Percentiles rank a stretch among this genome's conserved stretches.
These are phyloP conservation scores for Macrotis lagotis DNA, from an alignment of 2,113 vertebrate species.

Conservation along the genomic window DNA sequence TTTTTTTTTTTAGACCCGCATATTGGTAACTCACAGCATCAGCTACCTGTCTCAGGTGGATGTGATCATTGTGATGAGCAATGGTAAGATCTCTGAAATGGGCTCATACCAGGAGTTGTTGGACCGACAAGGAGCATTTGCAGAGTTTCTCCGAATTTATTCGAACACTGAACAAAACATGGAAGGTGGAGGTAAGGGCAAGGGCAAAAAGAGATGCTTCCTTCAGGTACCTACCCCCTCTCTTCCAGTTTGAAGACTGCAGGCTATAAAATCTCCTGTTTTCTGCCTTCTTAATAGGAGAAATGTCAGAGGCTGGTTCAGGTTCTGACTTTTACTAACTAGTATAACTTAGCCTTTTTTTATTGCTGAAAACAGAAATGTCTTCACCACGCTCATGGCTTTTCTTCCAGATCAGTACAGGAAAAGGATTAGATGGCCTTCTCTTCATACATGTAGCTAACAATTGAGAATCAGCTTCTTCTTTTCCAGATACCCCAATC, in stretches of 20 bases:
- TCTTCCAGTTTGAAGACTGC: not conserved
- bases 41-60: conserved; percentile 92
- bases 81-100: conserved; percentile 94
- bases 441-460: not conserved
- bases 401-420: not conserved
- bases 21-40: conserved; percentile 94
- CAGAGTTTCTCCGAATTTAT: conserved; percentile 92
- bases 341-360: not conserved
- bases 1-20: conserved; percentile 86
- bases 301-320: not conserved
- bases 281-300: not conserved
- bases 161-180: conserved; percentile 85
- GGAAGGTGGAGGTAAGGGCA: conserved; percentile 68
- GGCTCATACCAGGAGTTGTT: conserved; percentile 95
- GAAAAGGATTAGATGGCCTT: not conserved
- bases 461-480: not conserved
- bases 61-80: conserved; percentile 93
- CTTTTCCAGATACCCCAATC: not conserved
- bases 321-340: not conserved
- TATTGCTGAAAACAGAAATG: not conserved
- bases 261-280: not conserved
- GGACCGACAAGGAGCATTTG: conserved; percentile 90
- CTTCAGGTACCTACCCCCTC: not conserved
- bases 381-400: not conserved
- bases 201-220: not conserved